Evolutionary conservation across 1,140 invertebrate species (phyloP), one percentile per base, ranked within the genome.

Genomic region (Camponotus pennsylvanicus): DNA sequence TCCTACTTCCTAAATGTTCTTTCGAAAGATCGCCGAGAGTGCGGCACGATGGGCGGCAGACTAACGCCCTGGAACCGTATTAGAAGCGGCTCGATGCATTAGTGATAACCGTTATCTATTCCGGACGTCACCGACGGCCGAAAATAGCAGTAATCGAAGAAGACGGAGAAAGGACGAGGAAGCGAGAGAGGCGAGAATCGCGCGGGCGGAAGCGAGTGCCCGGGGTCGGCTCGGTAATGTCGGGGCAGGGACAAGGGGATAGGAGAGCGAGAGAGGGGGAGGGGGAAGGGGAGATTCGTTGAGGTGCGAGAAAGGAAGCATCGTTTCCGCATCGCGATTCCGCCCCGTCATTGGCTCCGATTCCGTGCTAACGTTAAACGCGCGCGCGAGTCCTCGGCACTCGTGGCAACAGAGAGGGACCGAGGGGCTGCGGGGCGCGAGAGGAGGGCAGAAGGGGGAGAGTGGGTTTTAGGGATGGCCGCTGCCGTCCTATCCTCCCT

Each of bases 301-400:
- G 79, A 83, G 79, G 79, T 83, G 79, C 79, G 79, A 83, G 79
- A 83, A 83, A 83, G 79, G 67, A 73, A 83, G 79, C 79, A 57
- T 83, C 79, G 82, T 86, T 69, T 86, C 76, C 76, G 84, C 84
- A 69, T 86, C 76, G 84, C 73, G 79, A 78, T 73, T 83, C 85
- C 67, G 45, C 55, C 76, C 45, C 32, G 85, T 79, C 67, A 86
- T 86, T 86, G 85, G 85, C 85, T 83, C 59, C 78, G 69, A 86
- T 83, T 86, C 55, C 45, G 49, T 42, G 78, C 59, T 75, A 84
- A 78, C 85, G 59, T 75, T 70, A 70, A 84, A 84, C 86, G 71
- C 13, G 75, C 70, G 59, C 37, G 45, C 67, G 85, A 63, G 57
- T 45, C 52, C 76, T 21, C 57, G 69, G 32, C 59, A 77, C 40